Percentiles rank a stretch among this genome's conserved stretches.
phyloP scores from a whole-genome alignment of 2,113 vertebrate species.

The Anoura caudifer region DNA sequence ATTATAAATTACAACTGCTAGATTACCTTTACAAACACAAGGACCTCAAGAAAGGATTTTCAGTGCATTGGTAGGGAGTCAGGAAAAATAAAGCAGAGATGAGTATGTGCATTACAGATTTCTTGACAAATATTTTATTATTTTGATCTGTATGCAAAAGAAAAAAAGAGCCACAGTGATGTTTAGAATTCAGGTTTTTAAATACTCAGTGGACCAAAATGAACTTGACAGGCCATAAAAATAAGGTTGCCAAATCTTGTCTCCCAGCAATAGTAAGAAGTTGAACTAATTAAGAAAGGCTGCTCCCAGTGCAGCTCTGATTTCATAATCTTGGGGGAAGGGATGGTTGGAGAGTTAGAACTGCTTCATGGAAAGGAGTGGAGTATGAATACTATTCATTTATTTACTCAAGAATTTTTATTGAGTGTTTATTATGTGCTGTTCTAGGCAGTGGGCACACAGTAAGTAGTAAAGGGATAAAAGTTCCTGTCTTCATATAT shows the following conservation, averaged over 20 bases:
- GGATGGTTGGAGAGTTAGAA: not conserved
- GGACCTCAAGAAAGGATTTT: not conserved
- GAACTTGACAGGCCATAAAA: not conserved
- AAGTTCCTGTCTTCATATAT: not conserved
- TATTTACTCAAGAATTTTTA: not conserved
- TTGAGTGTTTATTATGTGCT: not conserved
- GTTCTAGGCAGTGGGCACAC: not conserved
- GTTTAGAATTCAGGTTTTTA: not conserved
- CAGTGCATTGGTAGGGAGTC: not conserved
- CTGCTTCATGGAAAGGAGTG: not conserved
- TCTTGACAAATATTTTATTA: not conserved
- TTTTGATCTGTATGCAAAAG: not conserved
- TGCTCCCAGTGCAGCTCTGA: not conserved
- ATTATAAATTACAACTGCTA: not conserved
- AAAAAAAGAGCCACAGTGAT: not conserved
- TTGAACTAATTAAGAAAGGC: not conserved
- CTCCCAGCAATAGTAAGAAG: not conserved
- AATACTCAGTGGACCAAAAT: not conserved
- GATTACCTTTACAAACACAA: not conserved
- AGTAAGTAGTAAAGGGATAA: not conserved
- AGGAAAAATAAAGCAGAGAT: not conserved
- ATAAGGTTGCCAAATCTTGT: not conserved
- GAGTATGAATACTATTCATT: not conserved
- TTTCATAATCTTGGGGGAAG: not conserved
- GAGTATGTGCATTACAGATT: not conserved